Base-by-base conservation (phyloP, 1,140 invertebrate species). In the Danaus melanippus region DNA sequence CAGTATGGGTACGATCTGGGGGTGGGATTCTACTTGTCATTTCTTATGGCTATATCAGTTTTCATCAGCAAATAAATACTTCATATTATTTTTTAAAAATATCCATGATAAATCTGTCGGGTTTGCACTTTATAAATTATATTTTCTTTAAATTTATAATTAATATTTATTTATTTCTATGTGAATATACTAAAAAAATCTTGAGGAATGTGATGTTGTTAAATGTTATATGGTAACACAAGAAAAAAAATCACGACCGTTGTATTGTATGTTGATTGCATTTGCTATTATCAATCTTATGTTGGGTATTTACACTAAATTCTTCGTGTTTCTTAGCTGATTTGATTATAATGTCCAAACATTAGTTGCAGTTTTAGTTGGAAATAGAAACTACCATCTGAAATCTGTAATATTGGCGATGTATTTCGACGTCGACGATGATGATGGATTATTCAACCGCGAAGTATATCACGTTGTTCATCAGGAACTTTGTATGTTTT, bases 241-340 rank as follows among this genome's bases (percentile, higher is more conserved):
- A 8, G 21, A 50, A 68, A 67, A 15, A 70, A 71, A 67, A 70
- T 66, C 64, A 64, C 69, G 65, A 64, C 70, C 67, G 77, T 76
- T 80, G 65, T 69, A 75, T 60, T 56, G 50, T 59, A 55, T 79
- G 76, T 83, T 78, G 74, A 72, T 73, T 71, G 65, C 64, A 66
- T 77, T 78, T 72, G 58, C 69, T 63, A 71, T 67, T 71, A 72
- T 65, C 64, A 71, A 66, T 70, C 76, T 51, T 63, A 71, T 76
- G 71, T 79, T 69, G 58, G 73, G 61, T 71, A 64, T 73, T 73
- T 76, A 66, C 67, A 70, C 62, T 8, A 84, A 84, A 84, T 79
- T 82, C 58, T 67, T 67, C 62, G 78, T 80, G 66, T 64, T 60
- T 54, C 65, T 50, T 53, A 57, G 48, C 44, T 51, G 54, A 64